These are phyloP conservation scores for Pycnonotus jocosus DNA, from an alignment of 2,113 vertebrate genomes.

Conservation along the genomic window DNA sequence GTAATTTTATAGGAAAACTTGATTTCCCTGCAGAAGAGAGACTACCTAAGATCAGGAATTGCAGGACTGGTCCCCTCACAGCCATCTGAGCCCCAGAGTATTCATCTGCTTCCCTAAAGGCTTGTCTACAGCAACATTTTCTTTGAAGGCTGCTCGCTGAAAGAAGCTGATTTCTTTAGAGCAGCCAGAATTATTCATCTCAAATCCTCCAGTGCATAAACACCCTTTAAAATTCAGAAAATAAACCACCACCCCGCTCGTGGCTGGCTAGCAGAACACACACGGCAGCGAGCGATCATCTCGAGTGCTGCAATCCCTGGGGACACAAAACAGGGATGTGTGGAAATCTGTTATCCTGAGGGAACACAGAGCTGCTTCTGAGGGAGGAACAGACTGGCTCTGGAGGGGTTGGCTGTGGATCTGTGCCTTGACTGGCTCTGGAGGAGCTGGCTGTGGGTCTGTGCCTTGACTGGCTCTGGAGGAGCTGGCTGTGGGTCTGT, in stretches of 20 bases:
- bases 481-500: background rate
- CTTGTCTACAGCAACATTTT: background rate
- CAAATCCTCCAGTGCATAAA: background rate
- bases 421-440: background rate
- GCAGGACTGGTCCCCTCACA: background rate
- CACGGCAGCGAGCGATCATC: fast-evolving
- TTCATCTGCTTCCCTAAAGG: background rate
- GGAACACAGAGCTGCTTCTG: background rate
- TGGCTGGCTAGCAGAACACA: background rate
- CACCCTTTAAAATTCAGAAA: background rate
- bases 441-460: background rate
- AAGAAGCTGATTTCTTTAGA: background rate
- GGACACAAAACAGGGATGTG: background rate
- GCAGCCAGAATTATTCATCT: background rate
- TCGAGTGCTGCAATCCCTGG: background rate
- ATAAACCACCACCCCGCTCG: background rate
- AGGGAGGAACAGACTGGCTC: background rate
- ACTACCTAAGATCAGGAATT: fast-evolving
- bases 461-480: background rate
- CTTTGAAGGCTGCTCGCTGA: background rate
- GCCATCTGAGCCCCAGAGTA: background rate
- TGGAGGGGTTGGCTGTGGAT: background rate
- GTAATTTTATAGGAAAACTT: background rate
- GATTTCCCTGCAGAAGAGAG: background rate
- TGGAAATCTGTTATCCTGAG: background rate